Evolutionary conservation across 2,797 vertebrate species (phyloP).

Genomic region (Tapirus indicus): DNA sequence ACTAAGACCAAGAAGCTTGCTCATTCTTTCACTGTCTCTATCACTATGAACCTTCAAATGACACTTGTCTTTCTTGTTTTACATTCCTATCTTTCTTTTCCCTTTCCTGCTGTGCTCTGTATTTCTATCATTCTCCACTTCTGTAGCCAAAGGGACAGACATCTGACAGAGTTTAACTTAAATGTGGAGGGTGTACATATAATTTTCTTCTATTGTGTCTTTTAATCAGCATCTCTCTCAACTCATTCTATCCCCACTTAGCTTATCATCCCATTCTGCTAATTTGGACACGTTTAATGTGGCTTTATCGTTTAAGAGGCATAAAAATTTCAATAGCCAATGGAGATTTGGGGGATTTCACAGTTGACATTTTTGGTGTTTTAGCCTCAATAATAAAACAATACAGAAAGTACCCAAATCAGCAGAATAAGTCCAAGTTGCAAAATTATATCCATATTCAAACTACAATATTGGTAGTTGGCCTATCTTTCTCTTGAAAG

Average conservation of each 20-base stretch:
- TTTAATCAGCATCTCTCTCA: slow-evolving; percentile 22
- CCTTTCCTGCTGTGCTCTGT: background rate
- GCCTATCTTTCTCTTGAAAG: slow-evolving; percentile 45
- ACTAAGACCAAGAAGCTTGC: background rate
- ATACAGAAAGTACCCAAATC: background rate
- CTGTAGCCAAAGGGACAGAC: background rate
- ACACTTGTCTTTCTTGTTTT: background rate
- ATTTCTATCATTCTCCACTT: background rate
- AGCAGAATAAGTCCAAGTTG: background rate
- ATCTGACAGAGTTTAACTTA: background rate
- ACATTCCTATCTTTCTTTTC: background rate
- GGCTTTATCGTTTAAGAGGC: slow-evolving; percentile 36
- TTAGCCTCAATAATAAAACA: slow-evolving; percentile 16
- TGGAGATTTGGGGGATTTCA: background rate
- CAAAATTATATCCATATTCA: slow-evolving; percentile 60
- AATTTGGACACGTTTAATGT: slow-evolving; percentile 30
- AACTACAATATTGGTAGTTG: slow-evolving; percentile 32
- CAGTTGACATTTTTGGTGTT: slow-evolving; percentile 28
- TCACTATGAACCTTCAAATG: background rate
- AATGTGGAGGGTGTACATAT: background rate
- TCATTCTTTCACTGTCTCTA: background rate
- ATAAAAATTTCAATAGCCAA: slow-evolving; percentile 15
- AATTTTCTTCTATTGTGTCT: slow-evolving; percentile 6
- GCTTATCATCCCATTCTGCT: background rate
- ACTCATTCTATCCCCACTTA: background rate